Evolutionary conservation across 2,113 vertebrate species (phyloP), one percentile per base, ranked within the genome.

Genomic region (Callocephalon fimbriatum): DNA sequence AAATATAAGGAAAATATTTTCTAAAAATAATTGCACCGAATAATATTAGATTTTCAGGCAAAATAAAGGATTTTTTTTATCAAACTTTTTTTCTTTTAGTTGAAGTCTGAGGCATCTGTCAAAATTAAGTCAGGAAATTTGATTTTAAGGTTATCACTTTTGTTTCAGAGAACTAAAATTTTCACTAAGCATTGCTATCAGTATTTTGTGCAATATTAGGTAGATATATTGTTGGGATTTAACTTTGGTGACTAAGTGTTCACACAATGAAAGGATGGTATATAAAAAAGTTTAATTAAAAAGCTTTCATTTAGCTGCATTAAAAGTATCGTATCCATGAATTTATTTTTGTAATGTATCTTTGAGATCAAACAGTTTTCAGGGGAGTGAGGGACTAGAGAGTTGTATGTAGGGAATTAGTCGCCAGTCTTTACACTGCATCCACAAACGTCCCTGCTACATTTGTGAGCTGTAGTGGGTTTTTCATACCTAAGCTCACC

Each of bases 281-380:
- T 50, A 81, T 82, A 65, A 93, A 95, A 94, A 89, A 42, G 40
- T 66, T 95, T 77, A 7, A 22, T 70, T 62, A 25, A 79, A 48
- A 95, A 78, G 44, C 47, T 95, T 76, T 80, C n/a, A 70, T 95
- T 93, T 81, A 53, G 66, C 80, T 74, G 13, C 25, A 32, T 17
- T 56, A 62, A 76, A 87, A 81, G 22, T 77, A 62, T 86, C 50
- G 25, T 25, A n/a, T 86, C 37, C 21, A 47, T 56, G 18, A 65
- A 47, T 63, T 83, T 68, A 42, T 86, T 75, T 62, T 65, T 70
- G 26, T 47, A 51, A 74, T 56, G 59, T 59, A 51, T 40, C 31
- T 82, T 68, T 59, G 40, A 73, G 59, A 59, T 44, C 22, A 20
- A 50, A 12, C 5, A 4, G 8, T 42, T 56, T 70, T 47, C 25